Evolutionary conservation across 2,888 invertebrate species (phyloP), one percentile per base, ranked within the genome.

Genomic region (Quadroppia sp.): DNA sequence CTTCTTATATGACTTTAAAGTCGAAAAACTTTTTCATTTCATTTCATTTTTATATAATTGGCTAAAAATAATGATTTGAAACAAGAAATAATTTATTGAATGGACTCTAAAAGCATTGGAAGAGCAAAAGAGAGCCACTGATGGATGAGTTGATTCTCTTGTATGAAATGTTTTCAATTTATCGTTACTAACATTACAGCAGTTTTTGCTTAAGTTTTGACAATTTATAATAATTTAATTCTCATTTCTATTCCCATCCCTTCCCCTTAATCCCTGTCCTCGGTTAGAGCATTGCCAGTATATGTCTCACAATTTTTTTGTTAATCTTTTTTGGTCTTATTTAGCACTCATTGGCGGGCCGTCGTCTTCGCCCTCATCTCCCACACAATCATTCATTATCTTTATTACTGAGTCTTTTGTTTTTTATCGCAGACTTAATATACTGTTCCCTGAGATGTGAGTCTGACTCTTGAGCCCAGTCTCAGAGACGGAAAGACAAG

Each of bases 321-420:
- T 50, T 50, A 50, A 50, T 50, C 50, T 50, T 50, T 9, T n/a
- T n/a, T n/a, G n/a, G 50, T 50, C 50, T 50, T 50, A 15, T 50
- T 50, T 50, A 20, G 6, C 50, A 50, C 20, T 50, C n/a, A n/a
- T n/a, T n/a, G n/a, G n/a, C n/a, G n/a, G n/a, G n/a, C n/a, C n/a
- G n/a, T n/a, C n/a, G 4, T 20, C 50, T 17, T 17, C 4, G 7
- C 50, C 20, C 9, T 50, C 50, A 11, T 50, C 50, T 50, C 50
- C 36, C 17, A 50, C n/a, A 50, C 50, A 50, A 50, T 50, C 50
- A 50, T 17, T 50, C 50, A 50, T 50, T 50, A 6, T 50, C 50
- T 50, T 20, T 20, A 50, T 50, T 50, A 7, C 15, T 17, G n/a
- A n/a, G 6, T 17, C 25, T 56, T 56, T 56, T 56, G 56, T 56